phyloP scores from a whole-genome alignment of 2,888 invertebrate species.

The Xestia c-nigrum region DNA sequence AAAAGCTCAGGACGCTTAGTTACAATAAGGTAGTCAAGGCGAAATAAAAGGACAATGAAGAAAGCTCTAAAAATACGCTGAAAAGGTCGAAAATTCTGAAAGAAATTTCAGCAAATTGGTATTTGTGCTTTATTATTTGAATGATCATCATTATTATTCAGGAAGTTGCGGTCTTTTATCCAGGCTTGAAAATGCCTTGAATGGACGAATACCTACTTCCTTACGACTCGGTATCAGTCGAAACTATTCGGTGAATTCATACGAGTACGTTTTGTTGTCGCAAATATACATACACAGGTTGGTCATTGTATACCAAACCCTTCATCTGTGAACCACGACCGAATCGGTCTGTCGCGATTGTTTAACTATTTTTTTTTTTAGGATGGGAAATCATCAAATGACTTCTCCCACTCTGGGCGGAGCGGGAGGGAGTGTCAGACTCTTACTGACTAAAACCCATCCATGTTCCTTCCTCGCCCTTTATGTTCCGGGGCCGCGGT shows the following conservation, averaged over 20 bases:
- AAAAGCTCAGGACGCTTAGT: constrained; percentile 7
- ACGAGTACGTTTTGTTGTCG: too few species aligned
- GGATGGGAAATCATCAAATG: too few species aligned
- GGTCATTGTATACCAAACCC: too few species aligned
- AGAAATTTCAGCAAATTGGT: background rate
- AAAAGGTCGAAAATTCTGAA: constrained; percentile 17
- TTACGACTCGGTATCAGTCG: background rate
- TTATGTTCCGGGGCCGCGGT: too few species aligned
- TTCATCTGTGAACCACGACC: too few species aligned
- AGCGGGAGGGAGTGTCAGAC: too few species aligned
- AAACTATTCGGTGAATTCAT: background rate
- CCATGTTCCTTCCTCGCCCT: too few species aligned
- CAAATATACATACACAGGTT: too few species aligned
- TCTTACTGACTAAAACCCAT: too few species aligned
- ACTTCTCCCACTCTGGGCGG: too few species aligned
- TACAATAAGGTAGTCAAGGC: constrained; percentile 33
- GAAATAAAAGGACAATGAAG: constrained; percentile 41
- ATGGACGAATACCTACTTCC: background rate
- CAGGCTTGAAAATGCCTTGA: background rate
- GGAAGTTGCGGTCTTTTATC: constrained; percentile 8
- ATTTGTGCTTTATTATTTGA: constrained; percentile 15
- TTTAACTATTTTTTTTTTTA: too few species aligned
- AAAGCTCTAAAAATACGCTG: constrained; percentile 6
- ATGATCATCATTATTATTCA: background rate
- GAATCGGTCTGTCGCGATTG: too few species aligned